Conservation (phyloP, 2,888 invertebrate species). For the Halictus quadricinctus region DNA sequence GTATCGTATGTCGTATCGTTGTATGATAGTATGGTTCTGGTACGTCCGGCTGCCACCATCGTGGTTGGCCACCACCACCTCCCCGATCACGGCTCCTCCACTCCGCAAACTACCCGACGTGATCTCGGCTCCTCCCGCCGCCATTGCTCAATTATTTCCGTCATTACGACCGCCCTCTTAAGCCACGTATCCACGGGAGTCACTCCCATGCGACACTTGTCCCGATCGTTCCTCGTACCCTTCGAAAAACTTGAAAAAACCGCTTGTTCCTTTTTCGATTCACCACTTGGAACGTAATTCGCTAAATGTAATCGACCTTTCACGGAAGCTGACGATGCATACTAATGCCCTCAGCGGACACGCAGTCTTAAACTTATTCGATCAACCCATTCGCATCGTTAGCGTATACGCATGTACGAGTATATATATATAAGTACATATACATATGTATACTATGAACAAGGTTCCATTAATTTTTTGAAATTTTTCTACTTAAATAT, state of each 20-base stretch:
- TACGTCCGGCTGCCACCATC: neutral
- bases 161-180: slow-evolving; percentile 47
- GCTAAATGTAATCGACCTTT: neutral
- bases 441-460: too few species aligned
- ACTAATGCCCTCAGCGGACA: neutral
- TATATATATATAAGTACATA: too few species aligned
- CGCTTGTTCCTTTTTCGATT: neutral
- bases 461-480: too few species aligned
- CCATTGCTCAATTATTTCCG: slow-evolving; percentile 39
- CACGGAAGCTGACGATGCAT: neutral
- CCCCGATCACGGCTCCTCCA: slow-evolving; percentile 30
- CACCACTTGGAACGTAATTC: neutral
- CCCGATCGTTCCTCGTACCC: neutral
- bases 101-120: slow-evolving; percentile 29
- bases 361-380: neutral
- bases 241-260: neutral
- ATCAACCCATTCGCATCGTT: too few species aligned
- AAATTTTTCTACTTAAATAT: too few species aligned
- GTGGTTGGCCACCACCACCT: slow-evolving; percentile 25
- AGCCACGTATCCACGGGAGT: neutral
- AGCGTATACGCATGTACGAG: neutral
- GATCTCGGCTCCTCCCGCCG: slow-evolving; percentile 47
- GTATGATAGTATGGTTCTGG: neutral
- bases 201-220: neutral
- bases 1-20: neutral